Evolutionary conservation across 2,113 vertebrate genomes (phyloP).

Genomic region (Pedetes capensis): DNA sequence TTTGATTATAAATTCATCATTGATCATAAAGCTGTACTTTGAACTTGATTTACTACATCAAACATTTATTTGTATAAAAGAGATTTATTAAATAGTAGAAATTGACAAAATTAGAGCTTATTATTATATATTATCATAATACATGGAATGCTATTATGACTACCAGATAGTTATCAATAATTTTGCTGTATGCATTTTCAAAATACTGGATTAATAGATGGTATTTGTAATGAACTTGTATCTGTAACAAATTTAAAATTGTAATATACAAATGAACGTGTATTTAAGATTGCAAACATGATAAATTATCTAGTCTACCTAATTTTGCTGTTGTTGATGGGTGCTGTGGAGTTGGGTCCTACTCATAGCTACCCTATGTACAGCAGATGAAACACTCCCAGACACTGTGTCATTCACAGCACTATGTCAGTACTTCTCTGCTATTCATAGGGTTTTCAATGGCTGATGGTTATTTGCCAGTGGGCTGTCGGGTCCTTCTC

Average conservation of each 20-base stretch:
- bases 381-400: too few relatives aligned
- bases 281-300: neutral
- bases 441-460: too few relatives aligned
- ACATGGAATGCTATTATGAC: neutral
- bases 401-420: too few relatives aligned
- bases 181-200: neutral
- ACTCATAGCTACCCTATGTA: too few relatives aligned
- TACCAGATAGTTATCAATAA: neutral
- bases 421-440: too few relatives aligned
- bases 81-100: neutral
- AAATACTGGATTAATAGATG: neutral
- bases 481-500: too few relatives aligned
- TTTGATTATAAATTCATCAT: neutral
- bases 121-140: neutral
- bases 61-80: neutral
- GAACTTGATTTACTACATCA: neutral
- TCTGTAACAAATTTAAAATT: neutral
- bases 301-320: neutral
- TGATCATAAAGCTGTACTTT: neutral
- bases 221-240: neutral
- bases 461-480: too few relatives aligned
- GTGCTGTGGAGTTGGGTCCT: too few relatives aligned
- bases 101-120: neutral
- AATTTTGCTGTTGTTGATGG: too few relatives aligned
- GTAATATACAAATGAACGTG: neutral